Conservation (phyloP, 30 jellyfish, hydroid and myxozoan species). For the Cassiopea xamachana region DNA sequence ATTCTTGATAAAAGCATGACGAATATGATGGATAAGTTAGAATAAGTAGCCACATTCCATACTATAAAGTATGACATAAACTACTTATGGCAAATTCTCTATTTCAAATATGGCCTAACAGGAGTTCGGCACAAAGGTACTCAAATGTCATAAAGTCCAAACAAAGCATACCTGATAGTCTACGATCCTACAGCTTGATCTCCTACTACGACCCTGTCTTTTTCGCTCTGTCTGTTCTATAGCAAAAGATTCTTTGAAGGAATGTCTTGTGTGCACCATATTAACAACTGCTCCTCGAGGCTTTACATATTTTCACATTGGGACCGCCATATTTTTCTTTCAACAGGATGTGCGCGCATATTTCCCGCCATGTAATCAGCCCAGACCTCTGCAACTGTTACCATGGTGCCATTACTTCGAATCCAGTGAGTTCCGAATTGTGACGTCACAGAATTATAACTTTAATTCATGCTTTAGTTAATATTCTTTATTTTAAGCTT, state of each 20-base stretch:
- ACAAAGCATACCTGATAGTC: neutral
- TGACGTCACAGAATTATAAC: too few relatives aligned
- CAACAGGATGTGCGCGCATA: conserved; percentile 67
- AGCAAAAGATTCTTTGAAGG: conserved; percentile 35
- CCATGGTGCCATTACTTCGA: neutral
- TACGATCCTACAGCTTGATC: neutral
- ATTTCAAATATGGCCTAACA: neutral
- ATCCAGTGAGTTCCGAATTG: neutral
- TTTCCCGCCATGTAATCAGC: conserved; percentile 44
- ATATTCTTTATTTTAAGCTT: neutral
- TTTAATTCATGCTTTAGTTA: neutral
- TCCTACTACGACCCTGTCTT: neutral
- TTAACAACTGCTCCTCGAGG: neutral
- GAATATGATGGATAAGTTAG: neutral
- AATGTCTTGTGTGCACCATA: conserved; percentile 70
- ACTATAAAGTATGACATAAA: neutral
- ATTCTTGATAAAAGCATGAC: neutral
- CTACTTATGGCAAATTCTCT: neutral
- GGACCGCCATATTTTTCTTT: conserved; percentile 65
- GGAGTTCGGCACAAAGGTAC: neutral
- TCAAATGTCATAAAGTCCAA: neutral
- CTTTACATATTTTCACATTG: neutral
- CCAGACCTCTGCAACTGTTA: conserved; percentile 14
- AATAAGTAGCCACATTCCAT: neutral
- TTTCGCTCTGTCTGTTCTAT: neutral